Base-by-base conservation (phyloP, 1,140 invertebrate species). In the Andricus grossulariae region DNA sequence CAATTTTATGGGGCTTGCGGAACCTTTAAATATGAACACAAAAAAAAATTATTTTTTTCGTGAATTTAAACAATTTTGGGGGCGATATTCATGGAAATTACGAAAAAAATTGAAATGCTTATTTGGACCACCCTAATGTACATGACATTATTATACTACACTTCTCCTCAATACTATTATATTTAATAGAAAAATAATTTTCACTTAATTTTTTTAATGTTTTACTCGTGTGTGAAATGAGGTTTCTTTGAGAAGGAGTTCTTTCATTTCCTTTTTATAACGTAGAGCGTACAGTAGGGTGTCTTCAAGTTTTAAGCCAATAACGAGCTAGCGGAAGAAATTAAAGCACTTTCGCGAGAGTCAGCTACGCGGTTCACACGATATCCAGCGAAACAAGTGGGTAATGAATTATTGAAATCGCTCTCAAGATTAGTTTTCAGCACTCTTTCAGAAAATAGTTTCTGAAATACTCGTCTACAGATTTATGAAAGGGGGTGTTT, bases 331-430 rank as follows among this genome's bases (percentile, higher is more conserved):
- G 76, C 74, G 76, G 21, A 80, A 76, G 81, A 80, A 82, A 81
- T 80, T 81, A 82, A 82, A 82, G 81, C 72, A 76, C 79, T 78
- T 81, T 73, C 74, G 54, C 50, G 45, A 55, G 71, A 78, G 55
- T 80, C 72, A 55, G 73, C 79, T 76, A 72, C 73, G 75, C 75
- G 72, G 74, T 73, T 74, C 74, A 55, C 79, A 72, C 74, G 78
- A 74, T 76, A 74, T 57, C 75, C 77, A 82, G 80, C 79, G 74
- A 82, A 82, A 82, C 81, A 82, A 82, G 79, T 81, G 81, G 79
- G 73, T 82, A 81, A 82, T 82, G 81, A 82, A 82, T 80, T 81
- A 81, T 81, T 80, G 79, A 82, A 81, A 81, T 79, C 73, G 74
- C 66, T 74, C 70, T 70, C 57, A n/a, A 76, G 52, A 71, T 73